A percentile compares a stretch with the other conserved stretches of the same genome.
These are phyloP conservation scores for Scaptomyza reducta DNA, from an alignment of 2,888 invertebrate genomes.

Conservation along the genomic window DNA sequence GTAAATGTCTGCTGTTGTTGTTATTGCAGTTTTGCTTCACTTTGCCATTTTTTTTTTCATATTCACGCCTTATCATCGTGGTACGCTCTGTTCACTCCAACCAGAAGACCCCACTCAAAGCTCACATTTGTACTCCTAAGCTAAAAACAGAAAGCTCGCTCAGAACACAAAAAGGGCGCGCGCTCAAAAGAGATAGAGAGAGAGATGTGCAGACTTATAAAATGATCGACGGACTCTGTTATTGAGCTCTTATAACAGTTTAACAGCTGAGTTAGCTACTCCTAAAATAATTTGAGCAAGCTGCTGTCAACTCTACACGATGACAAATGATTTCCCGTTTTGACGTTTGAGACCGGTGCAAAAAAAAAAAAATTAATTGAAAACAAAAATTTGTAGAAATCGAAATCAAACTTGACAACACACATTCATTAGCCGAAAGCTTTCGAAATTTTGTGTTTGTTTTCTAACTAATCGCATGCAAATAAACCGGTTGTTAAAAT, in stretches of 20 bases:
- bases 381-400: constrained; percentile 43
- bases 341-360: constrained; percentile 11
- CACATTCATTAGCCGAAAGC: constrained; percentile 56
- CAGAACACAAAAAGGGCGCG: neutral
- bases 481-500: constrained; percentile 57
- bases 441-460: constrained; percentile 42
- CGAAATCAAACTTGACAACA: constrained; percentile 46
- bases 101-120: constrained; percentile 24
- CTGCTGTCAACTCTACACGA: constrained; percentile 20
- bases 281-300: neutral
- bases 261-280: neutral
- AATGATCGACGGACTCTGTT: neutral
- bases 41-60: constrained; percentile 38
- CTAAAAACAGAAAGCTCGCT: constrained; percentile 23
- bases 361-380: neutral
- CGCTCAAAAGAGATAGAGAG: neutral
- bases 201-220: neutral
- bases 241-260: constrained; percentile 3
- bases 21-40: constrained; percentile 14
- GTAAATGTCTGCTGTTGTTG: constrained; percentile 20
- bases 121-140: constrained; percentile 15
- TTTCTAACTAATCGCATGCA: constrained; percentile 51
- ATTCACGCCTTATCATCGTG: constrained; percentile 50
- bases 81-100: constrained; percentile 23
- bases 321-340: constrained; percentile 16